phyloP scores from a whole-genome alignment of 2,888 invertebrate genomes.

The Dichetophora obliterata region DNA sequence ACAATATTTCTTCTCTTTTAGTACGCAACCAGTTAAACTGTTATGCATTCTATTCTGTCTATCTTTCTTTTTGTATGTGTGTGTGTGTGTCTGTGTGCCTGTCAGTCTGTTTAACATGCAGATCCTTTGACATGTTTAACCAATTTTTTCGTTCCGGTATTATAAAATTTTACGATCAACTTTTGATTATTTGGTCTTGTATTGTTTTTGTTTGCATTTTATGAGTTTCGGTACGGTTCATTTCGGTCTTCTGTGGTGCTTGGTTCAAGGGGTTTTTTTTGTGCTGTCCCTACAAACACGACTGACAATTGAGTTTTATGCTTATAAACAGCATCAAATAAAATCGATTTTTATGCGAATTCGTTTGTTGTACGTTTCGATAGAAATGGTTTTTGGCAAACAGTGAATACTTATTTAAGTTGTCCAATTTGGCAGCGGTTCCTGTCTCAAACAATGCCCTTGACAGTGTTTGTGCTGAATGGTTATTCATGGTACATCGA shows the following conservation, averaged over 20 bases:
- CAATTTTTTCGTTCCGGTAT: slow-evolving; percentile 4
- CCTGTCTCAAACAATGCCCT: too few species aligned
- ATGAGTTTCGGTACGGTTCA: not conserved
- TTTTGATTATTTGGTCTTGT: slow-evolving; percentile 42
- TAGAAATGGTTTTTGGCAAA: not conserved
- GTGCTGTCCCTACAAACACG: not conserved
- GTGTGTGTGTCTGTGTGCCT: not conserved
- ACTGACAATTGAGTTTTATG: slow-evolving; percentile 11
- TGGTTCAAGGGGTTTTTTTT: not conserved
- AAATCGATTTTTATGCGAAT: slow-evolving; percentile 5
- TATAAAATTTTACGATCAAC: slow-evolving; percentile 43
- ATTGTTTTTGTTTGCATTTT: slow-evolving; percentile 12
- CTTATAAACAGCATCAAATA: not conserved
- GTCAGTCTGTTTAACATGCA: not conserved
- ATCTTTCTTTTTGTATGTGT: not conserved
- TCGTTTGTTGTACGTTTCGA: not conserved
- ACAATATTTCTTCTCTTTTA: too few species aligned
- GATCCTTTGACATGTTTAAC: not conserved
- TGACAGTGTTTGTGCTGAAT: too few species aligned
- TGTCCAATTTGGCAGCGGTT: too few species aligned
- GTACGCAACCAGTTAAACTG: too few species aligned
- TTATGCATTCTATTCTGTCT: too few species aligned
- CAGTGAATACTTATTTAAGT: too few species aligned
- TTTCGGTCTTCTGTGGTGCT: not conserved
- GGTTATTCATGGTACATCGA: too few species aligned